Evolutionary conservation across 1,140 invertebrate species (phyloP), one percentile per base, ranked within the genome.

Genomic region (Gryllus bimaculatus): DNA sequence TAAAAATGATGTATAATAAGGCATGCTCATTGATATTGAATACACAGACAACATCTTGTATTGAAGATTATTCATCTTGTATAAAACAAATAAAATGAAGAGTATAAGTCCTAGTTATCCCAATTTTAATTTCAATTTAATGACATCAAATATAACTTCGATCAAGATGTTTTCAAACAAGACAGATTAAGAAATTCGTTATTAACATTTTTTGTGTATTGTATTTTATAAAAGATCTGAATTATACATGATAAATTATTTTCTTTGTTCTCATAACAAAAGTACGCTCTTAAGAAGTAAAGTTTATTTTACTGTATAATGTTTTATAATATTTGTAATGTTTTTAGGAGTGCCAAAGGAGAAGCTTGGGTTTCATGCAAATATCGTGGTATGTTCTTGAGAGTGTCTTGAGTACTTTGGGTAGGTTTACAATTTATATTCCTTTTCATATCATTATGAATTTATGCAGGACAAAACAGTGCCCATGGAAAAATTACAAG

Each of bases 291-390:
- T 7, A 1, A 75, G 2, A 26, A 5, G n/a, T 21, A 21, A 15
- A 18, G 15, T n/a, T 74, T 18, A 47, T n/a, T 18, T 10, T 77
- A 54, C 8, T 48, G 15, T 75, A 26, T n/a, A n/a, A n/a, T 48
- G 20, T 48, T 15, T 75, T n/a, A 48, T 47, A 79, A 76, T 54
- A 79, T 77, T 75, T 20, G 78, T 78, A 75, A 39, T 80, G 39
- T 79, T 80, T 81, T 78, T 13, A 78, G 78, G n/a, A 73, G 15
- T 12, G 15, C 18, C 6, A 78, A 73, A 8, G 20, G 48, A 73
- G 84, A 87, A 81, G 84, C 83, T 47, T 88, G 87, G 87, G 86
- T 88, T 82, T 87, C 86, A 10, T 84, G 83, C 13, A 88, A 88
- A 80, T 86, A 84, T 74, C 73, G 74, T 47, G 49, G 73, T 76